phyloP scores from a whole-genome alignment of 1,140 invertebrate species.

The Mercenaria mercenaria region DNA sequence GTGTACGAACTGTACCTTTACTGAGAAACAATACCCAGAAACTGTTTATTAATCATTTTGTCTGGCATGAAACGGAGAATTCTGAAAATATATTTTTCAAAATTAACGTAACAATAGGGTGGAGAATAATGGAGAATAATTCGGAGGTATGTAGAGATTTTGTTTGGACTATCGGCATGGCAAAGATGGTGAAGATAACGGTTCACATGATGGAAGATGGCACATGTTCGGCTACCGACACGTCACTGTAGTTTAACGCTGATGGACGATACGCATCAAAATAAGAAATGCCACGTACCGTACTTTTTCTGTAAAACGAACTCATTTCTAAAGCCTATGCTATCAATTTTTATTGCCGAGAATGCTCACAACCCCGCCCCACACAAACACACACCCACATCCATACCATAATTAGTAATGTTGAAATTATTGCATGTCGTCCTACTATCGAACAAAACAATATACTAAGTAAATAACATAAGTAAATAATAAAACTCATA shows the following conservation, averaged over 20 bases:
- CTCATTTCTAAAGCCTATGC: no score
- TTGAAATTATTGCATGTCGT: no score
- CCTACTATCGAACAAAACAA: no score
- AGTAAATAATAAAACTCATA: no score
- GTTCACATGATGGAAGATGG: slow-evolving; percentile 26
- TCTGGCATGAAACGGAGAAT: background rate
- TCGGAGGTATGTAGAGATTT: background rate
- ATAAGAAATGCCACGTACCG: background rate
- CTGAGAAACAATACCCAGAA: no score
- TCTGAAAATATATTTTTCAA: background rate
- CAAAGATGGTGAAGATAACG: slow-evolving; percentile 22
- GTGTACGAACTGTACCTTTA: no score
- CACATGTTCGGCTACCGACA: slow-evolving; percentile 41
- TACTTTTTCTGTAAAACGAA: background rate
- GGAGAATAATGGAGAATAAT: no score
- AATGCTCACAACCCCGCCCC: no score
- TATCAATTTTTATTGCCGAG: no score
- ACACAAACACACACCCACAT: no score
- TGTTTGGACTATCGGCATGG: slow-evolving; percentile 52
- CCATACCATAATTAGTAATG: no score
- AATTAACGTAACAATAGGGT: slow-evolving; percentile 31
- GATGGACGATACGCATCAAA: slow-evolving; percentile 36
- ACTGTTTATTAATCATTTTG: background rate
- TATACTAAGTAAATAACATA: no score
- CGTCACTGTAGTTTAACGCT: slow-evolving; percentile 38